Evolutionary conservation across 2,797 vertebrate species (phyloP).

Genomic region (Halcyon badia): DNA sequence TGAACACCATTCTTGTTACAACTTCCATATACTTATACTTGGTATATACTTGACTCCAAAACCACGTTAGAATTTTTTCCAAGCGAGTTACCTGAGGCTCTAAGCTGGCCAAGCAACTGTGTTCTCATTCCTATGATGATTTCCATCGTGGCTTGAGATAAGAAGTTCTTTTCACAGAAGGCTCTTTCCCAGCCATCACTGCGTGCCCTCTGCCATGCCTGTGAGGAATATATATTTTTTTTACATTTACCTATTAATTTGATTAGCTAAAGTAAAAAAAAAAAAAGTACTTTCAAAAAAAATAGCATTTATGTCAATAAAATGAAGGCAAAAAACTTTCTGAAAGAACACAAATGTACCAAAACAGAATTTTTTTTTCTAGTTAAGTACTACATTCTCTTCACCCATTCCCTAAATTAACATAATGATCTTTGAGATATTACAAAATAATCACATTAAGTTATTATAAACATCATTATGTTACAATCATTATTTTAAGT

Average conservation of each 20-base stretch:
- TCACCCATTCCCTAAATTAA: not conserved
- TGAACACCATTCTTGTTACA: not conserved
- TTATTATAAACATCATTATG: not conserved
- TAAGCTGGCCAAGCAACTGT: constrained; percentile 93
- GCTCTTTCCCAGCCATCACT: constrained; percentile 92
- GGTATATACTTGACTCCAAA: not conserved
- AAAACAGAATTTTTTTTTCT: not conserved
- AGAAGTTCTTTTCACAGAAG: constrained; percentile 96
- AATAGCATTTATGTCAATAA: not conserved
- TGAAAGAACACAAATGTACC: not conserved
- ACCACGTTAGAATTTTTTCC: not conserved
- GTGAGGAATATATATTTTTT: not conserved
- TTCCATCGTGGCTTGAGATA: constrained; percentile 96
- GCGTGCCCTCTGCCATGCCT: constrained; percentile 96
- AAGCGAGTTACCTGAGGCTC: constrained; percentile 88
- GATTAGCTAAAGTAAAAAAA: not conserved
- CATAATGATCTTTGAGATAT: not conserved
- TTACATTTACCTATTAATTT: not conserved
- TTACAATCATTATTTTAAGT: not conserved
- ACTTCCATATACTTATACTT: not conserved
- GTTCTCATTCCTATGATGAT: constrained; percentile 94
- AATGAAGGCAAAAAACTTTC: not conserved
- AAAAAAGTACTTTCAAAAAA: not conserved
- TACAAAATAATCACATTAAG: not conserved
- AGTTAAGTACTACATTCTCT: not conserved